These are phyloP conservation scores for Phataginus tetradactyla DNA, from an alignment of 2,797 vertebrate genomes.

Conservation along the genomic window DNA sequence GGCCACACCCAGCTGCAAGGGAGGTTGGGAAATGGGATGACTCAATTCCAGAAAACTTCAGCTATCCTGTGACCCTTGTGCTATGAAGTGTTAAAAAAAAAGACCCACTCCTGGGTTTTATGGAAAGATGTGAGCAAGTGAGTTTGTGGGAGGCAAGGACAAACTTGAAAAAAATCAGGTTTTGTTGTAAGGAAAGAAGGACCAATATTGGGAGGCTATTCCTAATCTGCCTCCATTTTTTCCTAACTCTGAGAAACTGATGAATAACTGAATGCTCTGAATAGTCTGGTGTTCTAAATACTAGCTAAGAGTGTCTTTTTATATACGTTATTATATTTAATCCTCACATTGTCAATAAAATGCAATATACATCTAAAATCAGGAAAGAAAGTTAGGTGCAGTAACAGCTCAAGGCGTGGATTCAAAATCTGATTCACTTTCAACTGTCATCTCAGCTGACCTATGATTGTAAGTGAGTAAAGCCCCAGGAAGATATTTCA, in stretches of 20 bases:
- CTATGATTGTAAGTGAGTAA: not conserved
- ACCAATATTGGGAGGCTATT: not conserved
- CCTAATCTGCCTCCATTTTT: not conserved
- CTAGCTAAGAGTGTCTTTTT: not conserved
- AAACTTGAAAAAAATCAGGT: not conserved
- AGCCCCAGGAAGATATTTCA: not conserved
- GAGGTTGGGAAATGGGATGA: conserved; percentile 26
- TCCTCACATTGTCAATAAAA: not conserved
- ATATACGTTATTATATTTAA: not conserved
- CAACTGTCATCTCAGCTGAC: not conserved
- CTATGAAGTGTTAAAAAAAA: conserved; percentile 56
- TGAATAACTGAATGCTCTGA: not conserved
- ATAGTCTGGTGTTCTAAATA: not conserved
- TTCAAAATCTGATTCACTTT: not conserved
- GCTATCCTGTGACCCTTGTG: conserved; percentile 41
- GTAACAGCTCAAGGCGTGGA: not conserved
- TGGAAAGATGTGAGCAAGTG: conserved; percentile 28
- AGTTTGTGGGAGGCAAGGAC: conserved; percentile 60
- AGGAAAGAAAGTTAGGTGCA: not conserved
- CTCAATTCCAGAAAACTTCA: conserved; percentile 67
- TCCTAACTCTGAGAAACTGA: not conserved
- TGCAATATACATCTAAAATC: not conserved
- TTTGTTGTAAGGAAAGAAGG: not conserved
- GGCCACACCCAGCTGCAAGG: not conserved
- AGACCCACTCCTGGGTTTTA: conserved; percentile 34